Base-by-base conservation (phyloP, 2,113 vertebrate genomes). In the Atrichornis clamosus region DNA sequence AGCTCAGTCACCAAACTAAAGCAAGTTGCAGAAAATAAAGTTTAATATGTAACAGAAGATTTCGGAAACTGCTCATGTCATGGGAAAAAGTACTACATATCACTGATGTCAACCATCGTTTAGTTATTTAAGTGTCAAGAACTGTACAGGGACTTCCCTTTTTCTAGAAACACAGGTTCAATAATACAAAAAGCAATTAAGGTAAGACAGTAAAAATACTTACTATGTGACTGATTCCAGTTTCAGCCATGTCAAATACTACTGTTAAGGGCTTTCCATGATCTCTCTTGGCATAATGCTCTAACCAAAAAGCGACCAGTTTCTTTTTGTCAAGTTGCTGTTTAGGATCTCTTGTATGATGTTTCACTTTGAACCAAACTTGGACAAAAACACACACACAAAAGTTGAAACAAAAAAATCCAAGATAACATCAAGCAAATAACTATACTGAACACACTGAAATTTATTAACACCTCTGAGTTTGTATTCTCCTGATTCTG, bases 311-410 rank as follows among this genome's bases (percentile, higher is more conserved):
- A 32, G 99, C 99, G 10, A 99, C 98, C 28, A 99, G 98, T 93
- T 98, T 99, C 98, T 99, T 99, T 98, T 99, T 99, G 69, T 99
- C 99, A 87, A 98, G 21, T 21, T 97, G 93, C 2, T 98, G 98
- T 97, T 99, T 99, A 67, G 98, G 65, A 95, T 99, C 99, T 97
- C 98, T 99, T 18, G 97, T 28, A 53, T 99, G 99, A 53, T 99
- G 97, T 92, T 99, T 99, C 68, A 99, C 99, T 95, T 95, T 98
- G 95, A 99, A 99, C 99, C 99, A 99, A 92, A 99, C 99, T 99
- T 96, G 56, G 44, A 55, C 33, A 84, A n/a, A 84, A 69, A 85
- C 18, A 86, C 26, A 24, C 7, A 72, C n/a, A n/a, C 23, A 64
- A 44, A 73, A 89, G 50, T 37, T 73, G 65, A 67, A 86, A 72